Percentiles rank a stretch among this genome's conserved stretches.
Conservation (phyloP, 53 echinoderm and acorn worm species). For the Stichopus horrens region DNA sequence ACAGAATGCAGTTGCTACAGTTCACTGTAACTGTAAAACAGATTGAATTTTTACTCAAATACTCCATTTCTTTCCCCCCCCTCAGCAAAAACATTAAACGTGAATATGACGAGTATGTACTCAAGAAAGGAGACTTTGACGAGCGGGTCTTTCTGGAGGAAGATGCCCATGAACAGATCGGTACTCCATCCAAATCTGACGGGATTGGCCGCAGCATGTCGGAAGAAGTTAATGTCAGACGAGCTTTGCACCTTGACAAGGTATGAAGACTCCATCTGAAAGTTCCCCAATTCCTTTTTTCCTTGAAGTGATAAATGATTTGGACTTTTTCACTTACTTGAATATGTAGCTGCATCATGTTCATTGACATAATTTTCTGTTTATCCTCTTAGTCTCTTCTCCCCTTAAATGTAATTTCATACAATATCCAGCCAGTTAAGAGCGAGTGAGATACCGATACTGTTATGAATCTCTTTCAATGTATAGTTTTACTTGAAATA, state of each 20-base stretch:
- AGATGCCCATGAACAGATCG: conserved; percentile 95
- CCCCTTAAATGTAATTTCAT: no score
- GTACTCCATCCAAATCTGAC: conserved; percentile 79
- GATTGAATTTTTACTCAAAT: background rate
- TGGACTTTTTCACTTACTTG: no score
- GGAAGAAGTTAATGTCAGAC: conserved; percentile 34
- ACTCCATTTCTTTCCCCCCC: background rate
- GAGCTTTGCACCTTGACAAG: conserved; percentile 45
- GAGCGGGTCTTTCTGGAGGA: conserved; percentile 90
- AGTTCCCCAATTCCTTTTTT: background rate
- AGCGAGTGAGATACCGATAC: no score
- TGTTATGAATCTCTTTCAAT: no score
- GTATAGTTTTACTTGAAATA: no score
- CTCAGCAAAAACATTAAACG: conserved; percentile 81
- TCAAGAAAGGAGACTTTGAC: conserved; percentile 96
- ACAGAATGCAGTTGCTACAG: no score
- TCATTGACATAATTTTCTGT: no score
- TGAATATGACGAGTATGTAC: conserved; percentile 92
- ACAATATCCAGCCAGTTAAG: no score
- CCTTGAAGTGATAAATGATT: no score
- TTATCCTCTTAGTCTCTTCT: no score
- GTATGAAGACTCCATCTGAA: conserved; percentile 25
- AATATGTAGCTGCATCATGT: no score
- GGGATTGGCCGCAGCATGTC: conserved; percentile 45
- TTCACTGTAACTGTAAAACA: background rate